These are phyloP conservation scores for Lasioglossum morio DNA, from an alignment of 2,888 invertebrate genomes.

Conservation along the genomic window DNA sequence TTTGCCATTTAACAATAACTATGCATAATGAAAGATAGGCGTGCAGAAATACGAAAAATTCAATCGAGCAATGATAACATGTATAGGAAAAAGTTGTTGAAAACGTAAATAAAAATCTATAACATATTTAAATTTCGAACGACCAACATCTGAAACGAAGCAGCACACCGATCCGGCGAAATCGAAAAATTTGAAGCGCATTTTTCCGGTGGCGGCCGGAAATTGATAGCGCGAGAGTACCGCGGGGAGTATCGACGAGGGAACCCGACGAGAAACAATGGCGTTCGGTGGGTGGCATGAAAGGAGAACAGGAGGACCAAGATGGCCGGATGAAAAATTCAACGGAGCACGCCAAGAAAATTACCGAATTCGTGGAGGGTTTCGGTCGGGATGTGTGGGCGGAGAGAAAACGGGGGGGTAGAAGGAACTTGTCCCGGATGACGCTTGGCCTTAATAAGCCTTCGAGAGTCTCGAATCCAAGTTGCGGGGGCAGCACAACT, in stretches of 20 bases:
- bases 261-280: background rate
- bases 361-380: conserved; percentile 51
- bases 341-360: conserved; percentile 28
- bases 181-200: background rate
- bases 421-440: conserved; percentile 70
- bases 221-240: background rate
- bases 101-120: too few species aligned
- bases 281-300: background rate
- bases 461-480: conserved; percentile 75
- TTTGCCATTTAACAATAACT: too few species aligned
- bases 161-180: too few species aligned
- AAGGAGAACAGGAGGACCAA: background rate
- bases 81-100: too few species aligned
- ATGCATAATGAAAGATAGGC: too few species aligned
- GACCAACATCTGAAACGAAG: background rate
- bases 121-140: too few species aligned
- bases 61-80: too few species aligned
- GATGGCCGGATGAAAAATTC: conserved; percentile 23
- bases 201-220: background rate
- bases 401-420: background rate
- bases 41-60: too few species aligned
- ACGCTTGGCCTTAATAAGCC: conserved; percentile 82
- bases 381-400: background rate
- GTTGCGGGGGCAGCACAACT: conserved; percentile 47
- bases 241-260: background rate